Base-by-base conservation (phyloP, 1,140 invertebrate species). In the Heliconius nattereri region DNA sequence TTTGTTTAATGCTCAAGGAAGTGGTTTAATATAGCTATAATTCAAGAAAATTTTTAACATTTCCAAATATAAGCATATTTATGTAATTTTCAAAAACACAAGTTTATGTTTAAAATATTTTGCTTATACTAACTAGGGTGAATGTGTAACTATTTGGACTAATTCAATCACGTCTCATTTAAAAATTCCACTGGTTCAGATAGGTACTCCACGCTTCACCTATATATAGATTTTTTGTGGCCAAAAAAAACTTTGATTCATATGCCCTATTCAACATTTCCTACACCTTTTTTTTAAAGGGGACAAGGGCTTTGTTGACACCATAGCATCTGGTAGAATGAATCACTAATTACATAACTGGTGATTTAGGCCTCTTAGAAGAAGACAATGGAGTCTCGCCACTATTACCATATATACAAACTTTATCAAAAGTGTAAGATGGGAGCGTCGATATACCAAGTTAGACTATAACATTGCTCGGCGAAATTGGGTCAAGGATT, bases 401-500 rank as follows among this genome's bases (percentile, higher is more conserved):
- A 20, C 29, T 40, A 72, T 37, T 72, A 72, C 71, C 71, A 74
- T 74, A 49, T 52, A 19, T 49, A 75, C 40, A 32, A 52, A 75
- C 40, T 52, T 52, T 49, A 74, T 52, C 35, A 37, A 75, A 32
- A 75, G 23, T 52, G 60, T 52, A 80, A 86, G 83, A 86, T 86
- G 84, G 85, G 84, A 85, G 84, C 80, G 85, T 76, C 45, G 78
- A 79, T 85, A 85, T 80, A 66, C 71, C 74, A 81, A 83, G 79
- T 60, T 83, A 83, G 84, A 86, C 83, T n/a, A n/a, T n/a, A n/a
- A n/a, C 83, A 80, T 83, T 82, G 78, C 82, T 81, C 75, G 71
- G 80, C 81, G 75, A 84, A 89, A 87, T 85, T 85, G 77, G 89
- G 91, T 86, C 91, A 92, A 91, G 91, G 91, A 84, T 81, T 57